Conservation (phyloP, 2,113 vertebrate genomes). For the Saguinus midas region DNA sequence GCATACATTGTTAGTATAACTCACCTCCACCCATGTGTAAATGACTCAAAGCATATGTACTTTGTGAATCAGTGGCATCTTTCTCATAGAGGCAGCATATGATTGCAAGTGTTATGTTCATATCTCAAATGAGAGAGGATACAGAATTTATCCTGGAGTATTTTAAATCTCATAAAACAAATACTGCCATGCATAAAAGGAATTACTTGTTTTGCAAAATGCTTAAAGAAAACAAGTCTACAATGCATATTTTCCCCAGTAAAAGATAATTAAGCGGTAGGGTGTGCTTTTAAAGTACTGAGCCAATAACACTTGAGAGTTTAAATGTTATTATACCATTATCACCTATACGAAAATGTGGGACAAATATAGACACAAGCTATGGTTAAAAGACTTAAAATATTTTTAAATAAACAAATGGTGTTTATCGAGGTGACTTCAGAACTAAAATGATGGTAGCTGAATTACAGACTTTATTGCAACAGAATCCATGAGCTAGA, state of each 20-base stretch:
- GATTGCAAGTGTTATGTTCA: not conserved
- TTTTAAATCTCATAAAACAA: constrained; percentile 11
- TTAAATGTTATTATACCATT: not conserved
- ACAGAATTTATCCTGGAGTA: not conserved
- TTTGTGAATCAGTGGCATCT: not conserved
- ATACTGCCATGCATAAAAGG: not conserved
- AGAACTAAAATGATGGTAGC: not conserved
- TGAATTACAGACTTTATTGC: not conserved
- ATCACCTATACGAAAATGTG: not conserved
- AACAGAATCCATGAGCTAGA: not conserved
- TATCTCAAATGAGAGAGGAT: not conserved
- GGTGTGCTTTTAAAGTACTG: not conserved
- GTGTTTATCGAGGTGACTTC: not conserved
- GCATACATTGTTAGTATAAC: fast-evolving
- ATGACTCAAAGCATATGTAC: not conserved
- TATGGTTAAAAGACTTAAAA: not conserved
- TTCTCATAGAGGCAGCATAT: not conserved
- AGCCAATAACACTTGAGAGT: not conserved
- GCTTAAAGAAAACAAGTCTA: not conserved
- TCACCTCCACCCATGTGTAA: not conserved
- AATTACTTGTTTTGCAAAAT: not conserved
- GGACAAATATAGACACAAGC: not conserved
- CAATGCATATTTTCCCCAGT: not conserved
- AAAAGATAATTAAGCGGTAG: constrained; percentile 38
- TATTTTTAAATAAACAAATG: not conserved